Conservation (phyloP, 1,140 invertebrate species). For the Araneus ventricosus region DNA sequence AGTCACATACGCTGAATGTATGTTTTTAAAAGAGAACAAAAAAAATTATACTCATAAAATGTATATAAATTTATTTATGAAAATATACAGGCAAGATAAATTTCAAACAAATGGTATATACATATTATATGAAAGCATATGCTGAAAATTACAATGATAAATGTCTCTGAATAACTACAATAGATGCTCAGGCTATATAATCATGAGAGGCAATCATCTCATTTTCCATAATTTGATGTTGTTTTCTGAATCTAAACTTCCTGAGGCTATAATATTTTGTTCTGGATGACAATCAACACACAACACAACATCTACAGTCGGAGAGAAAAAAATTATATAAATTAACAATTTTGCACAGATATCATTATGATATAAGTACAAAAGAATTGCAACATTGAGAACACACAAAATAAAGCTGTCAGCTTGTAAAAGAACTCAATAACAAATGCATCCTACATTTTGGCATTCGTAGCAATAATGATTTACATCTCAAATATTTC, state of each 20-base stretch:
- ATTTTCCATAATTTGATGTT: conserved; percentile 99
- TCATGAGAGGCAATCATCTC: neutral
- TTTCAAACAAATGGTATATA: neutral
- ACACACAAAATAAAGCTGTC: no score
- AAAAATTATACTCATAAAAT: neutral
- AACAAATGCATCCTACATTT: no score
- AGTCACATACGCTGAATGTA: no score
- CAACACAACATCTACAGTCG: conserved; percentile 91
- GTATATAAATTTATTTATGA: neutral
- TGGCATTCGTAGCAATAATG: no score
- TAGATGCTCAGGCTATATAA: neutral
- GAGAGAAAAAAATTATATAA: no score
- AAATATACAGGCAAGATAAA: neutral
- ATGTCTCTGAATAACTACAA: no score
- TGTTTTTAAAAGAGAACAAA: no score
- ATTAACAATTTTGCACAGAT: no score
- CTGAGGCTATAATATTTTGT: conserved; percentile 99
- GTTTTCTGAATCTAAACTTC: conserved; percentile 98
- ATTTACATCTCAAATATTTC: no score
- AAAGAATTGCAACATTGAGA: no score
- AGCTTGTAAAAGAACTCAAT: no score
- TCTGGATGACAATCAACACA: conserved; percentile 98
- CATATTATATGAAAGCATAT: neutral
- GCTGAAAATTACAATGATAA: conserved; percentile 13
- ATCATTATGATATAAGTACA: no score